Conservation (phyloP, 1,140 invertebrate genomes). For the Papilio helenus region DNA sequence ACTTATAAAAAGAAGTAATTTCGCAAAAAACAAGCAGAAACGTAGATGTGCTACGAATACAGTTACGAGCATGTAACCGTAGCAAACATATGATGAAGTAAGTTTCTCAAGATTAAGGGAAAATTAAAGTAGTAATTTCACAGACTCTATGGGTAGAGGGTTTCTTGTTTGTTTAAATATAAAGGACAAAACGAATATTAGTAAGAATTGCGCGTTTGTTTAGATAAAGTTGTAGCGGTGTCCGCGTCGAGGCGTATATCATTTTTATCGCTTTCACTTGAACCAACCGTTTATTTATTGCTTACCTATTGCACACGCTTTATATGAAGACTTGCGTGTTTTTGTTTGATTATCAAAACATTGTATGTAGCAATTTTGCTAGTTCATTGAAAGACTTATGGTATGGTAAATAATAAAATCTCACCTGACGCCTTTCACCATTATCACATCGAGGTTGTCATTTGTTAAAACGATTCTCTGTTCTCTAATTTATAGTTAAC, state of each 20-base stretch:
- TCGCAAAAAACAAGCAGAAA: too few species aligned
- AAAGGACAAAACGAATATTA: constrained; percentile 8
- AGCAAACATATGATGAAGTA: too few species aligned
- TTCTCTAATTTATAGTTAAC: too few species aligned
- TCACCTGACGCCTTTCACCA: neutral
- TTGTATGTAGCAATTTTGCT: neutral
- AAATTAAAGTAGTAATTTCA: too few species aligned
- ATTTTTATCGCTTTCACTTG: constrained; percentile 80
- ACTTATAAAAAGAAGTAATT: too few species aligned
- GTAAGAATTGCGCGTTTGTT: constrained; percentile 53
- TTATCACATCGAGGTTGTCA: neutral
- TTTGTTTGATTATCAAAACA: constrained; percentile 44
- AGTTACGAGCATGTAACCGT: too few species aligned
- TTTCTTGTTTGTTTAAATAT: neutral
- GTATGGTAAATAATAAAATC: constrained; percentile 5
- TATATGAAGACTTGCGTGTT: constrained; percentile 55
- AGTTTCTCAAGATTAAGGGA: too few species aligned
- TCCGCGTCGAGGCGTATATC: constrained; percentile 77
- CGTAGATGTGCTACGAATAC: too few species aligned
- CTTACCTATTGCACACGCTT: constrained; percentile 77
- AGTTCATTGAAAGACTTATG: neutral
- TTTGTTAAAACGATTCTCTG: constrained; percentile 4
- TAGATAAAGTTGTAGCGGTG: constrained; percentile 74
- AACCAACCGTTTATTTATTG: constrained; percentile 77
- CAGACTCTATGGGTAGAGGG: neutral